Percentiles rank a stretch among this genome's conserved stretches.
These are phyloP conservation scores for Drosophila orena DNA, from an alignment of 1,140 invertebrate genomes.

Conservation along the genomic window DNA sequence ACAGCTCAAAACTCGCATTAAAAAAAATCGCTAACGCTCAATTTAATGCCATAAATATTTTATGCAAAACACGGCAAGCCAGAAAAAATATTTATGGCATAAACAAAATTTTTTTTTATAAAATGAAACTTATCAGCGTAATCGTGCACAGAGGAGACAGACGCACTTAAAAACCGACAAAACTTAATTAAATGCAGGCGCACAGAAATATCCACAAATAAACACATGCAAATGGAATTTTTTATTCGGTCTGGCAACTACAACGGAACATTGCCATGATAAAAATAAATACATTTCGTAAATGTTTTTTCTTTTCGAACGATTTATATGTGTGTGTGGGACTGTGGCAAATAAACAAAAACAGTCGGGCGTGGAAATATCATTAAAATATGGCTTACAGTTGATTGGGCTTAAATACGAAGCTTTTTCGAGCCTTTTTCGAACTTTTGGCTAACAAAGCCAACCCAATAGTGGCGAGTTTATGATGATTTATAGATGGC, in stretches of 20 bases:
- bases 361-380: conserved; percentile 9
- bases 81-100: conserved; percentile 38
- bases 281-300: conserved; percentile 47
- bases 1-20: conserved; percentile 19
- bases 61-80: conserved; percentile 47
- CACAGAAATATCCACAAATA: conserved; percentile 28
- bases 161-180: conserved; percentile 61
- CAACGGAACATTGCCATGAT: conserved; percentile 23
- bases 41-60: conserved; percentile 76
- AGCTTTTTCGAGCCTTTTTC: conserved; percentile 17
- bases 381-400: conserved; percentile 53
- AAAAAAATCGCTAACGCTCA: conserved; percentile 48
- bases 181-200: conserved; percentile 78
- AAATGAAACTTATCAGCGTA: conserved; percentile 66
- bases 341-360: conserved; percentile 11
- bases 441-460: conserved; percentile 5
- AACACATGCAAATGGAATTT: conserved; percentile 39
- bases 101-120: conserved; percentile 27
- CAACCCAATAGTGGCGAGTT: neutral
- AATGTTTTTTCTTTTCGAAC: conserved; percentile 37
- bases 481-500: conserved; percentile 29
- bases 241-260: conserved; percentile 19
- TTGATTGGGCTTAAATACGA: conserved; percentile 41
- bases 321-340: conserved; percentile 20
- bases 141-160: conserved; percentile 25